Evolutionary conservation across 2,113 vertebrate genomes (phyloP), one percentile per base, ranked within the genome.

Genomic region (Ammodytes dubius): DNA sequence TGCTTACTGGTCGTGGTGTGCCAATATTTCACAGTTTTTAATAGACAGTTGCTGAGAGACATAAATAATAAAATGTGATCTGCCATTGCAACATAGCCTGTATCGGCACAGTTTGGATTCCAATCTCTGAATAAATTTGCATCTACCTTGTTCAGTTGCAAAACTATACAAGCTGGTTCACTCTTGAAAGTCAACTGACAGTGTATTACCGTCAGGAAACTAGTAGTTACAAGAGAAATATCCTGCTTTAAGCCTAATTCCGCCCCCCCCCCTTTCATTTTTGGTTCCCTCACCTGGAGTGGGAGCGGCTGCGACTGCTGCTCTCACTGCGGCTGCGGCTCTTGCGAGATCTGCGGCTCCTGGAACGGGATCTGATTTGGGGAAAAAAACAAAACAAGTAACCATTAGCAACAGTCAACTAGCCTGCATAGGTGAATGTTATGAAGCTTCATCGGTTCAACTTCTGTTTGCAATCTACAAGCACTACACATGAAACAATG

Each of bases 331-430:
- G 96, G 91, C 97, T 98, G 88, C 96, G 95, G 92, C 97, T 98
- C 94, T 98, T 99, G 13, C 95, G 97, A 46, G 97, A 98, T 67
- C 97, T 95, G 86, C 97, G 96, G 94, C 97, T 98, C 86, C 97
- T 96, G 91, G 97, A 99, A 81, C 96, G 97, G 88, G 98, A 99
- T 92, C 97, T 99, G 86, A 40, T 92, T 97, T 99, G 86, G 37
- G 6, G n/a, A n/a, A 19, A 39, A 49, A 68, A 11, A 27, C 0
- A 35, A 49, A 68, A 11, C n/a, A 0, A 9, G 35, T 0, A 10
- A 5, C 35, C 13, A 10, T 79, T n/a, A 45, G 43, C 14, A 71
- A 42, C 15, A 35, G 4, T 14, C 35, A 60, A 14, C 5, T 15
- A 1, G 0, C 3, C 19, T 4, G 40, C 17, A 46, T 10, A 0